Conservation (phyloP, 2,113 vertebrate genomes). For the Brienomyrus brachyistius region DNA sequence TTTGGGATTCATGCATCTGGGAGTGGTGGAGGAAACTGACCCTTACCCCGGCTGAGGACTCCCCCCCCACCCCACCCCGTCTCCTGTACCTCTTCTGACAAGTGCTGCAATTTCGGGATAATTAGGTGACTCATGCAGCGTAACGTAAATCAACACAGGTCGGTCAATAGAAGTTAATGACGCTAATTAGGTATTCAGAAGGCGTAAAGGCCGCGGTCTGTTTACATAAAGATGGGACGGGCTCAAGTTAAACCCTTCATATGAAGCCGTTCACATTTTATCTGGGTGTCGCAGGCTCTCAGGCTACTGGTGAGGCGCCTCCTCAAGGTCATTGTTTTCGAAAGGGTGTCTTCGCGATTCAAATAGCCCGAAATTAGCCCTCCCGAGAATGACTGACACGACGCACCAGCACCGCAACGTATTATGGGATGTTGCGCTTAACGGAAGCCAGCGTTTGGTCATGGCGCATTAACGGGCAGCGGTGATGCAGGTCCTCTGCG, state of each 20-base stretch:
- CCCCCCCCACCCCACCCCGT: neutral
- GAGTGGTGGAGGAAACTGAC: neutral
- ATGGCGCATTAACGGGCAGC: neutral
- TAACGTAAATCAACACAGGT: neutral
- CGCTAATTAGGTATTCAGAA: neutral
- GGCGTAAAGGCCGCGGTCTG: neutral
- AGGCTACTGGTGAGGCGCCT: neutral
- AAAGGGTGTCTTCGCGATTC: neutral
- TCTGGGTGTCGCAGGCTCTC: neutral
- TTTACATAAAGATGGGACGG: neutral
- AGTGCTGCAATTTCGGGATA: neutral
- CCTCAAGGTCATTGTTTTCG: neutral
- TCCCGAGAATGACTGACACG: neutral
- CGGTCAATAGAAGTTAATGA: constrained; percentile 2
- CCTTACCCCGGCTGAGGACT: neutral
- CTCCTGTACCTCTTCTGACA: neutral
- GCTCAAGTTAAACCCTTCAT: neutral
- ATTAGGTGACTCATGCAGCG: neutral
- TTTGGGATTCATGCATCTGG: neutral
- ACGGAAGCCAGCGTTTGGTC: neutral
- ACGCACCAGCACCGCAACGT: neutral
- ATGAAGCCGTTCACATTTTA: neutral
- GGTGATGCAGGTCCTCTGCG: neutral
- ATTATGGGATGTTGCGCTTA: neutral
- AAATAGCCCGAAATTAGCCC: neutral